Base-by-base conservation (phyloP, 2,113 vertebrate genomes). In the Perognathus longimembris region DNA sequence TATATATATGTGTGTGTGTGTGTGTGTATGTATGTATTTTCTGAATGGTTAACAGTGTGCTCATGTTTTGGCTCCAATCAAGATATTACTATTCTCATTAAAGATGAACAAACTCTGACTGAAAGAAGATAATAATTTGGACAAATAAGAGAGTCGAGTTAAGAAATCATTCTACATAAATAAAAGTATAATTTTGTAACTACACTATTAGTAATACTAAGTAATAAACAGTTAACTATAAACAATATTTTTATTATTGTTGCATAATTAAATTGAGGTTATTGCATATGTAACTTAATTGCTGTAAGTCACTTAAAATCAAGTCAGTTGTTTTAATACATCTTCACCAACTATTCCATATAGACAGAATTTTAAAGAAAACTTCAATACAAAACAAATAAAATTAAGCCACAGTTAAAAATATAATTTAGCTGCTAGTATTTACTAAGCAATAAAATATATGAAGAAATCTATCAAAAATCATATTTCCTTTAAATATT, bases 281-380 rank as follows among this genome's bases (percentile, higher is more conserved):
- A 66, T 69, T 75, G 21, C 30, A 66, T 76, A 42, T 80, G 84
- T 79, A 69, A 69, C n/a, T 67, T 79, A 69, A 54, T 90, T 84
- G 22, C 11, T 28, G 2, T 40, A 38, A 59, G 9, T 64, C 81
- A 64, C 5, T 15, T 80, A 18, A 83, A 61, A 64, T 42, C 8
- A 57, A 64, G 1, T 36, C 28, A 40, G 8, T 24, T 0, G 61
- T 76, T 54, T 8, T 28, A 45, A 54, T 22, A 9, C 3, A 59
- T 54, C 15, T 1, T 61, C 20, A 67, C 0, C 32, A 75, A 11
- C 20, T 75, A n/a, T 7, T 82, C 1, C 18, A 40, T 15, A 24
- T 17, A 18, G 66, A 42, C 64, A n/a, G 1, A 24, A 54, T 54
- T 54, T 54, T 54, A 54, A 54, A 17, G 50, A 54, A 54, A 54